phyloP scores from a whole-genome alignment of 2,888 invertebrate species.

The Lepidochitona cinerea region DNA sequence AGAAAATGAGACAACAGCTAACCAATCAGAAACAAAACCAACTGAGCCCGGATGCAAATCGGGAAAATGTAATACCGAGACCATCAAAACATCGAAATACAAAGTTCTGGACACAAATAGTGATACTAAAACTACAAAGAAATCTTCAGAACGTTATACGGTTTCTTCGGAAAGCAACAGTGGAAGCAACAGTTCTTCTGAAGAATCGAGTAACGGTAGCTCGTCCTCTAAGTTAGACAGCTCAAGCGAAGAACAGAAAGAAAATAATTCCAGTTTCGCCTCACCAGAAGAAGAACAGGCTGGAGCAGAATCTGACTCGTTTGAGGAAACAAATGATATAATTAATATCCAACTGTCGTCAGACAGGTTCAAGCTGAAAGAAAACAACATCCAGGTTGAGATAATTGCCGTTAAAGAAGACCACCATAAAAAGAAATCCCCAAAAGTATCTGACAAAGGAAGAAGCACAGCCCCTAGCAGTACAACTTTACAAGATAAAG shows the following conservation, averaged over 20 bases:
- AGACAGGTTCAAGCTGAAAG: neutral
- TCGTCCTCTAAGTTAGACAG: neutral
- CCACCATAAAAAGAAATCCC: neutral
- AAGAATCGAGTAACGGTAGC: neutral
- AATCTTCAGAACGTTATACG: neutral
- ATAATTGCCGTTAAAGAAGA: neutral
- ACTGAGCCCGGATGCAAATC: neutral
- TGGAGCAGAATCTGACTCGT: neutral
- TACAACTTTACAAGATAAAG: too few relatives aligned
- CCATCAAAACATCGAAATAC: neutral
- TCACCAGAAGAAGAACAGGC: neutral
- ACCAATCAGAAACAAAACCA: neutral
- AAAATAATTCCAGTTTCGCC: neutral
- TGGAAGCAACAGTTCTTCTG: neutral
- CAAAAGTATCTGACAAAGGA: neutral
- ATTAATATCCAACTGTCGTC: neutral
- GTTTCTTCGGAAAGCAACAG: neutral
- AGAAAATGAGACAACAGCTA: neutral
- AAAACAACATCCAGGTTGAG: neutral
- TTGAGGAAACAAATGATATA: neutral
- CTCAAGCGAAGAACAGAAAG: neutral
- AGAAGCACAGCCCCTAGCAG: neutral
- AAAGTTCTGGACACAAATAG: neutral
- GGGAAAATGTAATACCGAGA: neutral
- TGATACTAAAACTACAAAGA: neutral